phyloP scores from a whole-genome alignment of 2,888 invertebrate genomes.

The Cryptus armator region DNA sequence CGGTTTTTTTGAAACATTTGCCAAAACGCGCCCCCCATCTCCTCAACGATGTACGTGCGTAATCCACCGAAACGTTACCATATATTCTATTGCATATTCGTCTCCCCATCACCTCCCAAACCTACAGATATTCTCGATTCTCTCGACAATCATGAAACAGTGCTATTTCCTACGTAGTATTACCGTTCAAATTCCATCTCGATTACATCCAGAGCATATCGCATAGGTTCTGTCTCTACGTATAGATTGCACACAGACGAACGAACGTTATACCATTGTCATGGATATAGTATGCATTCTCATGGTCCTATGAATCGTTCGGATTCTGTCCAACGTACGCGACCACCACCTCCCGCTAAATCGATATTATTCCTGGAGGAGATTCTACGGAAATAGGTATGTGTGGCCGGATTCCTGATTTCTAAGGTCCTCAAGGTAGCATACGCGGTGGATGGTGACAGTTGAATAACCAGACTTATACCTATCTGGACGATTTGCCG shows the following conservation, averaged over 20 bases:
- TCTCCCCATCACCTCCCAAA: neutral
- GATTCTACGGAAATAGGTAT: conserved; percentile 56
- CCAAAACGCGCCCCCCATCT: neutral
- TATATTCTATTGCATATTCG: neutral
- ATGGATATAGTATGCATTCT: conserved; percentile 28
- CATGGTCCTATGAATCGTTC: conserved; percentile 51
- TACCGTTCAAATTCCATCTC: conserved; percentile 49
- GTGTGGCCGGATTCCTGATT: conserved; percentile 47
- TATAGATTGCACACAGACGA: neutral
- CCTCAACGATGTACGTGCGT: neutral
- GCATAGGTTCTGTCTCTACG: neutral
- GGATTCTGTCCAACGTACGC: conserved; percentile 48
- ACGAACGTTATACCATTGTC: conserved; percentile 18
- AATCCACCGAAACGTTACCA: conserved; percentile 13
- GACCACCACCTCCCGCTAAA: conserved; percentile 17
- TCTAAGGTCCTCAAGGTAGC: conserved; percentile 15
- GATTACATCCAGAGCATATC: conserved; percentile 29
- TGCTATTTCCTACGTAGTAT: conserved; percentile 43
- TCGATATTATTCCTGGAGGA: conserved; percentile 62
- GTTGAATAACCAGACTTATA: conserved; percentile 1
- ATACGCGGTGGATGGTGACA: neutral
- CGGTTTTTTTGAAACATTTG: conserved; percentile 41
- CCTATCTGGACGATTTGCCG: neutral
- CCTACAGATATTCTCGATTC: conserved; percentile 36
- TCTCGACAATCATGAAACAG: conserved; percentile 40